Conservation (phyloP, 2,888 invertebrate species). For the Lysandra coridon region DNA sequence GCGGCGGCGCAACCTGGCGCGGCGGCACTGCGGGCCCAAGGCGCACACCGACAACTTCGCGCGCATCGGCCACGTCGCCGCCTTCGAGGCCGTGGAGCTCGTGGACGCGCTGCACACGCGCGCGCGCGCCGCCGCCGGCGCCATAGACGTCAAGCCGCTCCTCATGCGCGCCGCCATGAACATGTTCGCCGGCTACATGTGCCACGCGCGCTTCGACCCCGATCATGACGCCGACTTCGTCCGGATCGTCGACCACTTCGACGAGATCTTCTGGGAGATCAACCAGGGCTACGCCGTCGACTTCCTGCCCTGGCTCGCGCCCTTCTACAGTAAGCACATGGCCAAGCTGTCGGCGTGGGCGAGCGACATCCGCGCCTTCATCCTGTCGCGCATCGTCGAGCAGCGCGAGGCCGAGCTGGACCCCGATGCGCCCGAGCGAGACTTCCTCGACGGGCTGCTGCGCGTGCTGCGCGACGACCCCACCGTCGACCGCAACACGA, state of each 20-base stretch:
- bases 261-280: slow-evolving; percentile 95
- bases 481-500: slow-evolving; percentile 87
- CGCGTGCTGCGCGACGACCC: slow-evolving; percentile 84
- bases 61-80: slow-evolving; percentile 85
- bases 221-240: slow-evolving; percentile 83
- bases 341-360: slow-evolving; percentile 85
- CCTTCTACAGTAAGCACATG: slow-evolving; percentile 86
- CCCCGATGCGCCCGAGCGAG: slow-evolving; percentile 82
- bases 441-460: slow-evolving; percentile 90
- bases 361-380: slow-evolving; percentile 85
- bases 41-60: slow-evolving; percentile 86
- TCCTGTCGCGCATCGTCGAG: slow-evolving; percentile 85
- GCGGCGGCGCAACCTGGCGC: slow-evolving; percentile 87
- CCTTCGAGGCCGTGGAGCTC: slow-evolving; percentile 83
- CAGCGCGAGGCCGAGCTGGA: slow-evolving; percentile 79
- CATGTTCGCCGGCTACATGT: slow-evolving; percentile 93
- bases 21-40: slow-evolving; percentile 90
- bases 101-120: slow-evolving; percentile 75
- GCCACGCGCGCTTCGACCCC: slow-evolving; percentile 87
- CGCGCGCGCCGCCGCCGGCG: slow-evolving; percentile 57
- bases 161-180: slow-evolving; percentile 89
- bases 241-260: slow-evolving; percentile 85
- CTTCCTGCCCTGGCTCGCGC: slow-evolving; percentile 90
- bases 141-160: slow-evolving; percentile 84
- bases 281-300: slow-evolving; percentile 94